phyloP scores from a whole-genome alignment of 2,888 invertebrate genomes.

The Nysson spinosus region DNA sequence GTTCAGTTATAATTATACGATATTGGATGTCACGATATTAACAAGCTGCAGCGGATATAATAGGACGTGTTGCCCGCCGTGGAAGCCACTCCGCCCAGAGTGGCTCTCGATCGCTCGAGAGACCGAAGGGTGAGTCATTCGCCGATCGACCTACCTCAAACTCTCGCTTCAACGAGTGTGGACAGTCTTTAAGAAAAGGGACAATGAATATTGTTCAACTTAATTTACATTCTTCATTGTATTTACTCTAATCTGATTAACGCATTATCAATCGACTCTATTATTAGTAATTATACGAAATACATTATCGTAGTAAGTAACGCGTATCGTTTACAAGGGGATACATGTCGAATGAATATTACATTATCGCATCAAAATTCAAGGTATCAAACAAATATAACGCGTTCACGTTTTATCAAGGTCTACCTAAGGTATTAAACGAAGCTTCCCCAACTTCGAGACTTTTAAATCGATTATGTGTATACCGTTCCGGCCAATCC shows the following conservation, averaged over 20 bases:
- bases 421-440: no score
- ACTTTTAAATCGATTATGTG: conserved; percentile 41
- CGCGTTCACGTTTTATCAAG: no score
- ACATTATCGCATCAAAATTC: no score
- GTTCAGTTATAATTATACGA: conserved; percentile 58
- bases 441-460: neutral
- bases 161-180: conserved; percentile 38
- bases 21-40: conserved; percentile 61
- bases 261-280: neutral
- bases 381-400: no score
- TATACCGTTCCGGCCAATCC: conserved; percentile 29
- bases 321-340: no score
- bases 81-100: conserved; percentile 46
- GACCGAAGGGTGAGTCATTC: conserved; percentile 56
- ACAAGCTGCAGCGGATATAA: conserved; percentile 54
- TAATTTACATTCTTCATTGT: conserved; percentile 25
- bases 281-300: neutral
- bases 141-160: conserved; percentile 65
- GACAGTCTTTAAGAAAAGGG: conserved; percentile 19
- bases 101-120: conserved; percentile 40
- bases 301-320: no score
- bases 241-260: no score
- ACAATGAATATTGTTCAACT: conserved; percentile 25
- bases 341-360: no score
- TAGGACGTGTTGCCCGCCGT: conserved; percentile 57